A percentile compares a stretch with the other conserved stretches of the same genome.
phyloP scores from a whole-genome alignment of 1,140 invertebrate genomes.

The Megalopta genalis region DNA sequence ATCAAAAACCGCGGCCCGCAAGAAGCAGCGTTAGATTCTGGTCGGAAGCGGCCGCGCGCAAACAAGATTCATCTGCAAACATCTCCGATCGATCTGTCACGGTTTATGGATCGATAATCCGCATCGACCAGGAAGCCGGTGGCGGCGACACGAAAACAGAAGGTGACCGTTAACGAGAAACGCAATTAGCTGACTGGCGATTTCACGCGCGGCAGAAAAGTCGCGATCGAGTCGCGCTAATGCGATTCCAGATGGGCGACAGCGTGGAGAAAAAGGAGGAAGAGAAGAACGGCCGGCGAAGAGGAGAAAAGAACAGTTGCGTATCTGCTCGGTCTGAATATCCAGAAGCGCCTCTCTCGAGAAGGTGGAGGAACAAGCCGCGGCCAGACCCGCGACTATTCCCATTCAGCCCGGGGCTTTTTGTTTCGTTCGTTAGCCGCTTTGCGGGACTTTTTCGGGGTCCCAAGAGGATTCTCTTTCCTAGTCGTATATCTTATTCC shows the following conservation, averaged over 20 bases:
- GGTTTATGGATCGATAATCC: background rate
- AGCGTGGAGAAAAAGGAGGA: background rate
- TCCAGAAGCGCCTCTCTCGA: constrained; percentile 4
- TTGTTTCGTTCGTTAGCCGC: constrained; percentile 52
- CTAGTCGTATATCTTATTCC: constrained; percentile 65
- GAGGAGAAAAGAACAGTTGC: constrained; percentile 4
- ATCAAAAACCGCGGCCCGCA: background rate
- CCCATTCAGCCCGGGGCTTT: constrained; percentile 43
- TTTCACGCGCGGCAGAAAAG: constrained; percentile 22
- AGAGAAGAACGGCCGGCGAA: background rate
- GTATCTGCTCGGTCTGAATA: constrained; percentile 13
- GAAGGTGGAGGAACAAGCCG: background rate
- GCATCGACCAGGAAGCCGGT: background rate
- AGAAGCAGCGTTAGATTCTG: too few relatives aligned
- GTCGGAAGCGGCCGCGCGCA: background rate
- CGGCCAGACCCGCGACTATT: constrained; percentile 14
- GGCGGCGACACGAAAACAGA: background rate
- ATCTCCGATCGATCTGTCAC: background rate
- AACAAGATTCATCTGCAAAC: background rate
- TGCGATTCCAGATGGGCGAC: constrained; percentile 26
- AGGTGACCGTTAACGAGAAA: constrained; percentile 21
- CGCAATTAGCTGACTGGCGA: constrained; percentile 47
- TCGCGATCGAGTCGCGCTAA: constrained; percentile 45
- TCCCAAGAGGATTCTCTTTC: constrained; percentile 46
- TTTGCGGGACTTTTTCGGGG: constrained; percentile 57